A percentile compares a stretch with the other conserved stretches of the same genome.
These are phyloP conservation scores for Neodiprion fabricii DNA, from an alignment of 1,140 invertebrate species.

Conservation along the genomic window DNA sequence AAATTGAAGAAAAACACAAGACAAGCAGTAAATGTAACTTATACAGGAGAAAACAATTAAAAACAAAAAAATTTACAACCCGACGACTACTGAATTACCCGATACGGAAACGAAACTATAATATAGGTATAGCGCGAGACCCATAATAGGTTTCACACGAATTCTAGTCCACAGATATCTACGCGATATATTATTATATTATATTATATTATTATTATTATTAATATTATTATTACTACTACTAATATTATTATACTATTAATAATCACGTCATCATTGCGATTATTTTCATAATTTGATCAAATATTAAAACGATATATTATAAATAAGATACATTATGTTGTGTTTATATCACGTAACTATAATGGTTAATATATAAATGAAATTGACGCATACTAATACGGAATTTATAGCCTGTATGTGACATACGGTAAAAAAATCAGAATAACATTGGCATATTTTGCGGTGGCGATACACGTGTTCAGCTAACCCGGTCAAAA, in stretches of 20 bases:
- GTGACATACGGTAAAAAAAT: not conserved
- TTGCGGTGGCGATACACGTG: too few relatives aligned
- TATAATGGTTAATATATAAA: conserved; percentile 27
- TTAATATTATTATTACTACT: conserved; percentile 32
- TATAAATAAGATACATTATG: conserved; percentile 1
- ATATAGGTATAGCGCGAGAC: conserved; percentile 52
- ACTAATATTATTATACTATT: conserved; percentile 21
- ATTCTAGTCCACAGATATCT: conserved; percentile 62
- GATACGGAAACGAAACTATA: conserved; percentile 8
- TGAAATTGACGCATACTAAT: not conserved
- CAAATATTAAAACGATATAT: conserved; percentile 13
- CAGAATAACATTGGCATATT: too few relatives aligned
- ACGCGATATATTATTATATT: conserved; percentile 45
- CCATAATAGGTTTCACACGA: conserved; percentile 56
- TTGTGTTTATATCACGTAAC: conserved; percentile 20
- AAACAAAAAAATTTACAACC: conserved; percentile 31
- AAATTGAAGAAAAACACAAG: not conserved
- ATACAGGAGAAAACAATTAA: not conserved
- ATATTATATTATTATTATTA: conserved; percentile 30
- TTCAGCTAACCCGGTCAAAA: too few relatives aligned
- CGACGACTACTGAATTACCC: conserved; percentile 11
- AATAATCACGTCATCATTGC: conserved; percentile 38
- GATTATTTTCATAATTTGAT: conserved; percentile 21
- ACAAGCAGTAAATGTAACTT: not conserved
- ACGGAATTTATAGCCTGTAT: not conserved